Evolutionary conservation across 2,113 vertebrate genomes (phyloP), one percentile per base, ranked within the genome.

Genomic region (Eleginops maclovinus): DNA sequence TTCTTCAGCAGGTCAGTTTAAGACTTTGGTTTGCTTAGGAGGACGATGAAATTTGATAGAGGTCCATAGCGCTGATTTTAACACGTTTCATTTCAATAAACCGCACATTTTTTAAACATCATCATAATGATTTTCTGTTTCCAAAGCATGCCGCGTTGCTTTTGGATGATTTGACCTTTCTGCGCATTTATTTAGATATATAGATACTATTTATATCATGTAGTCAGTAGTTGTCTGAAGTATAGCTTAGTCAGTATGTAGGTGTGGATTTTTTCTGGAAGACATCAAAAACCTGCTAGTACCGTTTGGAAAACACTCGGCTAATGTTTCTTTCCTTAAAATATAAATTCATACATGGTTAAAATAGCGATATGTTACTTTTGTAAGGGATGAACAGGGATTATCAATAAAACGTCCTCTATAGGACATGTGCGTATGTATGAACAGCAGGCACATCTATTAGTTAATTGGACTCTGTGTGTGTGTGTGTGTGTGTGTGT

Each of bases 381-480:
- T 58, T 51, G 12, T 6, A 53, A 36, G 1, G n/a, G 21, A 53
- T 26, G 9, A 77, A n/a, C 0, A 12, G 15, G 21, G 40, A 41
- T 19, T 55, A 9, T 53, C 4, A 26, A 41, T 36, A 36, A 60
- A 66, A 40, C 3, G 41, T 75, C 16, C 9, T 28, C 31, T 7
- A 10, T 61, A 31, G 54, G 17, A 7, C 31, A 36, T 17, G 21
- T 24, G 21, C 43, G 56, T 46, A 1, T 40, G 28, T 49, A 7
- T 79, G 63, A 56, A 68, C 19, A 64, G 53, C 72, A 80, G 83
- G 64, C 72, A 67, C 72, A 40, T 51, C 43, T 51, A 28, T 79
- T 28, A 61, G 63, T 22, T 60, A 44, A 15, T 62, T 44, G 40
- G 59, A 46, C 41, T 36, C 1, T 2, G 7, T 53, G n/a, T 53